phyloP scores from a whole-genome alignment of 2,797 vertebrate genomes.

The Danio albolineatus region DNA sequence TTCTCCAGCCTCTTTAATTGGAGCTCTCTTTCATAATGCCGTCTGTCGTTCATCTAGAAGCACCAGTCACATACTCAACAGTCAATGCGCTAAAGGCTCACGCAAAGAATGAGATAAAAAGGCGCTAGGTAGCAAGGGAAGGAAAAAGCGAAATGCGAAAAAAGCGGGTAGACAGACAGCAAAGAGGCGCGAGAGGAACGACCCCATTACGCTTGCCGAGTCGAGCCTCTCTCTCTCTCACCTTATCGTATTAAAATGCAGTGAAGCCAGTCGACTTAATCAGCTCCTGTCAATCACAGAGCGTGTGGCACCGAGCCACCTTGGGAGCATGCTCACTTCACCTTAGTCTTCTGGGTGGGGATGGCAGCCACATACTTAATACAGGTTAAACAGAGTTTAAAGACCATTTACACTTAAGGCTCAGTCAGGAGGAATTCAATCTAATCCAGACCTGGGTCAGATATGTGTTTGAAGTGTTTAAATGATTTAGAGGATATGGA shows the following conservation, averaged over 20 bases:
- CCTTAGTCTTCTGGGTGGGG: slow-evolving; percentile 23
- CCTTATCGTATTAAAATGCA: slow-evolving; percentile 59
- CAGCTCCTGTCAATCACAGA: slow-evolving; percentile 56
- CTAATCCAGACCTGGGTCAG: slow-evolving; percentile 43
- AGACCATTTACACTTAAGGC: slow-evolving; percentile 48
- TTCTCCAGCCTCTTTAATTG: slow-evolving; percentile 24
- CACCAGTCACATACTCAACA: slow-evolving; percentile 14
- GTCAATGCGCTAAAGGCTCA: slow-evolving; percentile 1
- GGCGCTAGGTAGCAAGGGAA: slow-evolving; percentile 26
- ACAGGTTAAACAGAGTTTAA: slow-evolving; percentile 56
- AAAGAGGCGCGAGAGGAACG: slow-evolving; percentile 25
- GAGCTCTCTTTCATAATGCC: slow-evolving; percentile 35
- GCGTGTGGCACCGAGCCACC: slow-evolving; percentile 41
- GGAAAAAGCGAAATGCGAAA: not conserved
- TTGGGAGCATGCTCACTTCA: slow-evolving; percentile 27
- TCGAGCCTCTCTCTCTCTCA: slow-evolving; percentile 48
- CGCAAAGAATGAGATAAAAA: slow-evolving; percentile 35
- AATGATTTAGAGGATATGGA: slow-evolving; percentile 33
- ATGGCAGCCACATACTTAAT: slow-evolving; percentile 42
- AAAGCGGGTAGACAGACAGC: slow-evolving; percentile 14
- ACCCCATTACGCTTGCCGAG: slow-evolving; percentile 46
- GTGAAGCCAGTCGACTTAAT: slow-evolving; percentile 55
- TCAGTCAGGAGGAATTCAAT: slow-evolving; percentile 42
- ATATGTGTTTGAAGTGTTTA: slow-evolving; percentile 43
- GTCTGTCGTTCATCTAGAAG: slow-evolving; percentile 20